A percentile compares a stretch with the other conserved stretches of the same genome.
Evolutionary conservation across 2,113 vertebrate genomes (phyloP).

Genomic region (Nibea albiflora): DNA sequence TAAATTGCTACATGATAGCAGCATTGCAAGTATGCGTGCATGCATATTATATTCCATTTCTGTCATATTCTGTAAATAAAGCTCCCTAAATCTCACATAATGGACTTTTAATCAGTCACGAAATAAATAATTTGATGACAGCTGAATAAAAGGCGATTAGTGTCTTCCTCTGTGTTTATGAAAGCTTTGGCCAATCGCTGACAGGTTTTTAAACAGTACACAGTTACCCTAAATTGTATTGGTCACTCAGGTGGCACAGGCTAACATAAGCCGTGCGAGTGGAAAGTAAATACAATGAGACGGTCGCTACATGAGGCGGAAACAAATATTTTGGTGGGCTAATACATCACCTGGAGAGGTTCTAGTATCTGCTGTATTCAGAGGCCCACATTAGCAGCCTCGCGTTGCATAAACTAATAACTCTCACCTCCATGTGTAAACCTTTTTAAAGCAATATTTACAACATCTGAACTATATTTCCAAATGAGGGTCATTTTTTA

Average conservation of each 20-base stretch:
- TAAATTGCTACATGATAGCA: background rate
- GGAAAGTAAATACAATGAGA: slow-evolving; percentile 37
- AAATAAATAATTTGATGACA: background rate
- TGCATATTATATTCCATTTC: too few species aligned
- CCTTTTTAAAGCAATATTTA: slow-evolving; percentile 75
- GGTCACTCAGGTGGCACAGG: slow-evolving; percentile 14
- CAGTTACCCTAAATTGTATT: background rate
- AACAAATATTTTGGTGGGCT: slow-evolving; percentile 28
- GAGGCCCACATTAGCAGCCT: slow-evolving; percentile 34
- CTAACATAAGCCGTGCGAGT: slow-evolving; percentile 24
- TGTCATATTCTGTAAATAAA: too few species aligned
- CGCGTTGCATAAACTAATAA: slow-evolving; percentile 62
- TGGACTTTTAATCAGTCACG: background rate
- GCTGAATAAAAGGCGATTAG: background rate
- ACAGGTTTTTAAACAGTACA: slow-evolving; percentile 15
- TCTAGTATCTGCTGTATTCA: slow-evolving; percentile 10
- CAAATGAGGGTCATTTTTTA: slow-evolving; percentile 54
- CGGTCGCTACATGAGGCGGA: slow-evolving; percentile 10
- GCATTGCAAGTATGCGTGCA: too few species aligned
- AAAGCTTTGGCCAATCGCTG: slow-evolving; percentile 14
- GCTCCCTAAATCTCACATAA: too few species aligned
- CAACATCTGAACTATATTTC: slow-evolving; percentile 39
- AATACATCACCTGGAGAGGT: slow-evolving; percentile 38
- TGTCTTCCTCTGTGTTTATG: background rate
- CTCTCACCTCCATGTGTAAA: slow-evolving; percentile 74